Evolutionary conservation across 2,888 invertebrate genomes (phyloP).

Genomic region (Eudasyphora cyanicolor): DNA sequence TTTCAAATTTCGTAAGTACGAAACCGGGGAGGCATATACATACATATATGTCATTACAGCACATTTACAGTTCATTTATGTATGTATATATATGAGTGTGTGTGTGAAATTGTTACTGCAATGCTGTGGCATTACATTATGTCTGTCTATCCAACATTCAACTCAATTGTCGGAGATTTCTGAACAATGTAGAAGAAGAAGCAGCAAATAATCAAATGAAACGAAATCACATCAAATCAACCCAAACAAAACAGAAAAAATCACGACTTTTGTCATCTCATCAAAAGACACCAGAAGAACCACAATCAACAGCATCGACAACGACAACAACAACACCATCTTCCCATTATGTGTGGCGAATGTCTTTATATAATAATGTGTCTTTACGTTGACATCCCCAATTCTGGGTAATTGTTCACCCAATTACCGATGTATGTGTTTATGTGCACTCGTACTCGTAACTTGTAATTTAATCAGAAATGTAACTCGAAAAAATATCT

Average conservation of each 20-base stretch:
- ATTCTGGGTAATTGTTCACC: conserved; percentile 25
- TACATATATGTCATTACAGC: too few relatives aligned
- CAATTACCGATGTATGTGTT: conserved; percentile 16
- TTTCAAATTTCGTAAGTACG: conserved; percentile 6
- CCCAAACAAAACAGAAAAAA: conserved; percentile 7
- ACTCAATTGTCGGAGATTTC: conserved; percentile 45
- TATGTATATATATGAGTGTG: neutral
- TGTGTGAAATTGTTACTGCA: conserved; percentile 28
- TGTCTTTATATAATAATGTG: neutral
- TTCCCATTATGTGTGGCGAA: conserved; percentile 7
- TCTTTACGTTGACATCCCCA: conserved; percentile 8
- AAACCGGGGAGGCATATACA: conserved; percentile 34
- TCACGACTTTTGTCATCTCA: conserved; percentile 27
- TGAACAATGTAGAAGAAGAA: conserved; percentile 13
- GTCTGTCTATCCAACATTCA: conserved; percentile 35
- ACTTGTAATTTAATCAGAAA: conserved; percentile 34
- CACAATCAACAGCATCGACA: neutral
- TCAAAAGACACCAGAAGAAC: neutral
- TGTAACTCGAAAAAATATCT: neutral
- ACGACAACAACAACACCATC: neutral
- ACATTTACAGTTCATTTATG: too few relatives aligned
- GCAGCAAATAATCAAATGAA: conserved; percentile 2
- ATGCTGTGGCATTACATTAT: conserved; percentile 37
- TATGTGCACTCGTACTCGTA: too few relatives aligned
- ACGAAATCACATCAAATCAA: conserved; percentile 43